Evolutionary conservation across 2,797 vertebrate species (phyloP), one percentile per base, ranked within the genome.

Genomic region (Corythornis leucogaster): DNA sequence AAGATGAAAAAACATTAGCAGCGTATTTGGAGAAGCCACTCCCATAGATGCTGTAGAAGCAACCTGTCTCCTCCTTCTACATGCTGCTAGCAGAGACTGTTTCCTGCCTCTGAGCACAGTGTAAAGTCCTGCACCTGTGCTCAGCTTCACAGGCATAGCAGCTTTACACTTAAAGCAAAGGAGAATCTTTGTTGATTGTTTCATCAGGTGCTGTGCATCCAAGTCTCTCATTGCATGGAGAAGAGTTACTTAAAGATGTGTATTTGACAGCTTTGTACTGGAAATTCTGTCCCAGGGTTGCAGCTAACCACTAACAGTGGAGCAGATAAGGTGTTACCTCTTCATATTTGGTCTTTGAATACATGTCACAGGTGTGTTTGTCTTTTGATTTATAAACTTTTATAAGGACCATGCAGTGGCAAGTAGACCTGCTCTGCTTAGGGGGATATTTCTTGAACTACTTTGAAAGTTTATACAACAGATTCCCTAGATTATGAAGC

Each of bases 401-500:
- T 86, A 62, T 40, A 61, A 55, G 78, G 76, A 80, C 61, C 58
- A 68, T 55, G 78, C 75, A 64, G 68, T 40, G 55, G 63, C 62
- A 63, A 66, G 80, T 30, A 74, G 88, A 57, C 76, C 57, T 59
- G 80, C 73, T 89, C 88, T 89, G 86, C 80, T 93, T 71, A 75
- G 73, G 82, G 88, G 70, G 42, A 76, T 96, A 87, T 93, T 95
- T 95, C 93, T 58, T 76, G 59, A 81, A 50, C 81, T 90, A 15
- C 89, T 94, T 85, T 87, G 82, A 62, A 92, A 92, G 77, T 94
- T 94, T 94, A 83, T 95, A 92, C 91, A 94, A 74, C 45, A 89
- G 75, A 51, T 68, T 94, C 53, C 74, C 69, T 86, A 33, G 89
- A 81, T 93, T 70, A 79, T 87, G 81, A 79, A 89, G 93, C 77